Percentiles rank a stretch among this genome's conserved stretches.
Conservation (phyloP, 2,888 invertebrate species). For the Heliconius sara region DNA sequence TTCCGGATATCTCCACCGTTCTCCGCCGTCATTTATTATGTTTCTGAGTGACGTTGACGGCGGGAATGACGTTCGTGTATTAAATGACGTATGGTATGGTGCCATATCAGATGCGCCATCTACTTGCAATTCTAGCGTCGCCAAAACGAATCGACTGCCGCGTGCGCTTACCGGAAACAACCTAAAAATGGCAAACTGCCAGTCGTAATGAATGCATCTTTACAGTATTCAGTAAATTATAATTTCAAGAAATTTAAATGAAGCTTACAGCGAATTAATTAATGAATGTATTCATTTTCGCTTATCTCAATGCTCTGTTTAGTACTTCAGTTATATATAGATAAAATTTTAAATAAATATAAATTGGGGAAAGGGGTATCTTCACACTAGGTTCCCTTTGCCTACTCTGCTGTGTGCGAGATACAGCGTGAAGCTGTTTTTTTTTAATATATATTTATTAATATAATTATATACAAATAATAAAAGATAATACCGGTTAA, state of each 20-base stretch:
- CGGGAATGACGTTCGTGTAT: conserved; percentile 55
- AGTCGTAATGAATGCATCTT: conserved; percentile 68
- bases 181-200: conserved; percentile 74
- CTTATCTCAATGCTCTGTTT: not conserved
- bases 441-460: no score
- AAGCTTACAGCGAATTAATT: conserved; percentile 36
- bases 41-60: conserved; percentile 54
- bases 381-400: not conserved
- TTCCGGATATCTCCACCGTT: conserved; percentile 28
- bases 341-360: not conserved
- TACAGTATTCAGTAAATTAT: conserved; percentile 60
- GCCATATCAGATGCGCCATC: conserved; percentile 63
- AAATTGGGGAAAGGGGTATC: no score
- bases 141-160: conserved; percentile 69
- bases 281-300: conserved; percentile 42
- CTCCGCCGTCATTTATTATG: conserved; percentile 12
- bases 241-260: conserved; percentile 41
- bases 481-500: not conserved
- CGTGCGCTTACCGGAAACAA: conserved; percentile 73
- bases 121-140: conserved; percentile 72
- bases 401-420: no score
- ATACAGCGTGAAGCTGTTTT: no score
- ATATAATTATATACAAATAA: not conserved
- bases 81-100: conserved; percentile 72
- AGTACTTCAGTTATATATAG: not conserved